Percentiles rank a stretch among this genome's conserved stretches.
Evolutionary conservation across 2,797 vertebrate species (phyloP).

Genomic region (Numenius phaeopus): DNA sequence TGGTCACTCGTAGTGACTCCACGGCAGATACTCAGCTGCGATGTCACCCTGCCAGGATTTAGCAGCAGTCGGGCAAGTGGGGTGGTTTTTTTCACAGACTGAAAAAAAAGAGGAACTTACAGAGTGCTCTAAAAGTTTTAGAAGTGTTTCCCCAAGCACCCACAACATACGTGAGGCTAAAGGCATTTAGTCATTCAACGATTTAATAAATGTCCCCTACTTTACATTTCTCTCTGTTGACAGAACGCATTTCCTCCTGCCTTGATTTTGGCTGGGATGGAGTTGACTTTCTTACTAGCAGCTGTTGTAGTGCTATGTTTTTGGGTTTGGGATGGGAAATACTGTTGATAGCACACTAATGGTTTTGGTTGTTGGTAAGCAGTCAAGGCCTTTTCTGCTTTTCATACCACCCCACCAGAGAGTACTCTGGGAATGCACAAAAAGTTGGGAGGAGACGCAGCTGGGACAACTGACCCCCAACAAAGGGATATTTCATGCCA

Average conservation of each 20-base stretch:
- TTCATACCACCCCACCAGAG: not conserved
- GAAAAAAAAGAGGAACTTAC: not conserved
- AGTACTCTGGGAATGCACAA: not conserved
- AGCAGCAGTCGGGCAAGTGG: not conserved
- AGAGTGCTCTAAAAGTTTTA: not conserved
- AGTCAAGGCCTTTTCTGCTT: not conserved
- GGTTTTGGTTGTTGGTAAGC: not conserved
- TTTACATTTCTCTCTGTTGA: not conserved
- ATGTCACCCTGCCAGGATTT: not conserved
- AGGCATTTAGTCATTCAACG: not conserved
- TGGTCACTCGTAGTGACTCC: accelerated
- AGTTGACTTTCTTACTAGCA: not conserved
- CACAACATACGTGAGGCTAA: not conserved
- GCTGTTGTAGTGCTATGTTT: not conserved
- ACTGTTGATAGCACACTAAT: not conserved
- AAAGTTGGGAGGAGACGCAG: not conserved
- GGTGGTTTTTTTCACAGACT: not conserved
- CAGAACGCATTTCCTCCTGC: not conserved
- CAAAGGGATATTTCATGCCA: not conserved
- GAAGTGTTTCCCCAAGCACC: not conserved
- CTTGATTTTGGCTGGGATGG: not conserved
- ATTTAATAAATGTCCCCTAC: accelerated
- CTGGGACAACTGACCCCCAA: not conserved
- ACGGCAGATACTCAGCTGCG: not conserved
- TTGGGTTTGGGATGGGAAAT: not conserved